Conservation (phyloP, 37 sponge, comb jelly and placozoan species). For the Cliona cf. orientalis region DNA sequence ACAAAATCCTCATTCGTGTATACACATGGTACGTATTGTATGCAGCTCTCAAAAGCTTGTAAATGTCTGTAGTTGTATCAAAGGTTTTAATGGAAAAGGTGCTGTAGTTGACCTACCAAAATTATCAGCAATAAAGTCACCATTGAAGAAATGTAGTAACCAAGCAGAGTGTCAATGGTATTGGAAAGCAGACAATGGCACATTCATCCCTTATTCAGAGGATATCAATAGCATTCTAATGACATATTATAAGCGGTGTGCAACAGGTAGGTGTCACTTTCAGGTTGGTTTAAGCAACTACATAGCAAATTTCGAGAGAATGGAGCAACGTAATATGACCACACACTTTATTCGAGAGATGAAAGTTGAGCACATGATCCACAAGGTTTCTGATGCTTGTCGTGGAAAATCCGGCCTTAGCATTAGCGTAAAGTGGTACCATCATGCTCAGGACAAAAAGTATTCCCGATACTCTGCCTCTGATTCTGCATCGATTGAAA, state of each 20-base stretch:
- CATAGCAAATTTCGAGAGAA: neutral
- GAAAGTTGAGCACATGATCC: neutral
- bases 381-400: conserved; percentile 41
- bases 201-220: conserved; percentile 4
- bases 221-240: neutral
- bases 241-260: neutral
- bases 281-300: neutral
- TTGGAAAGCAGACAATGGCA: conserved; percentile 46
- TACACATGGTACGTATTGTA: no score
- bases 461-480: conserved; percentile 31
- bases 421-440: no score
- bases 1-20: no score
- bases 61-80: no score
- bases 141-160: no score
- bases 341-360: neutral
- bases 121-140: no score
- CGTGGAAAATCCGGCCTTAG: no score
- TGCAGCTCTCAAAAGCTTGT: no score
- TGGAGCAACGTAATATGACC: conserved; percentile 2
- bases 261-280: neutral
- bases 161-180: conserved; percentile 33
- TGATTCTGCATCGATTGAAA: conserved; percentile 18
- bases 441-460: no score
- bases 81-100: no score
- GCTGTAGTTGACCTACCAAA: no score